A percentile compares a stretch with the other conserved stretches of the same genome.
Evolutionary conservation across 2,113 vertebrate species (phyloP).

Genomic region (Anoplopoma fimbria): DNA sequence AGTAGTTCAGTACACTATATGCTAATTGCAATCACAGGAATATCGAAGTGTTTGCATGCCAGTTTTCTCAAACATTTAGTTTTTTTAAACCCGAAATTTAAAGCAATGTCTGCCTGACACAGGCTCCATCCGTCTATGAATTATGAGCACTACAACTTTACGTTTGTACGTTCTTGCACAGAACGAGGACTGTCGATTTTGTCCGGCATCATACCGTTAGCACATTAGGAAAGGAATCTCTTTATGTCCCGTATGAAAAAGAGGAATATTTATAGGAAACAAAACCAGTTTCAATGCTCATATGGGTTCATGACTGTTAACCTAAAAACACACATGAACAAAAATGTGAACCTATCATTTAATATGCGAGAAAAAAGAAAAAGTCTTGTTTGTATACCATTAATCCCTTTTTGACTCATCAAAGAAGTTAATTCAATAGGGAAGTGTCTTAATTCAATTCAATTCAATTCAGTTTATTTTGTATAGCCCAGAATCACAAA

Average conservation of each 20-base stretch:
- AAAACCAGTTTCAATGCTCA: not conserved
- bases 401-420: not conserved
- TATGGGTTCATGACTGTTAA: not conserved
- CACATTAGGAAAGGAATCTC: not conserved
- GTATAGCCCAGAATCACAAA: no score
- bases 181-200: no score
- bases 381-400: not conserved
- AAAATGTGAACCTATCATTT: not conserved
- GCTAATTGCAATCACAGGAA: not conserved
- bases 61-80: not conserved
- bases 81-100: not conserved
- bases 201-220: not conserved
- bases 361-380: not conserved
- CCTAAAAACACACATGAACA: not conserved
- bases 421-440: not conserved
- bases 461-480: no score
- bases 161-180: not conserved
- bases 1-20: not conserved
- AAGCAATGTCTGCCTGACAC: not conserved
- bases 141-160: not conserved
- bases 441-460: not conserved
- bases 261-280: not conserved
- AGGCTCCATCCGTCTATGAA: not conserved
- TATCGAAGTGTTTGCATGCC: not conserved
- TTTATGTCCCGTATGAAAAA: not conserved